Evolutionary conservation across 2,888 invertebrate species (phyloP).

Genomic region (Lycia hirtaria): DNA sequence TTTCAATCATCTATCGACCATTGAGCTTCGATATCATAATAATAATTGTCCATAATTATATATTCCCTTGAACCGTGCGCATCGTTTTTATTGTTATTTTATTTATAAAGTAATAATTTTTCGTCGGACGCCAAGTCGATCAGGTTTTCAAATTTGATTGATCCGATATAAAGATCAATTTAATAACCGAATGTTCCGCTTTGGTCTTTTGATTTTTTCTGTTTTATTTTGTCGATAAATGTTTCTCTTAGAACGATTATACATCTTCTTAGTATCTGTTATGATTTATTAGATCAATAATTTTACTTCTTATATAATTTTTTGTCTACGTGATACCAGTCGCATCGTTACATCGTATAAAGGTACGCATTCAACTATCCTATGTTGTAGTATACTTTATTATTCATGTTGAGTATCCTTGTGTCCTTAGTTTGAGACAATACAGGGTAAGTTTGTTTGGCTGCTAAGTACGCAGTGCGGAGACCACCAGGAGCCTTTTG

Average conservation of each 20-base stretch:
- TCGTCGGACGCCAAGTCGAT: slow-evolving; percentile 77
- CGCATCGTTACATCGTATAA: slow-evolving; percentile 38
- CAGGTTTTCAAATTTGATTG: slow-evolving; percentile 85
- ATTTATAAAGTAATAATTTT: slow-evolving; percentile 85
- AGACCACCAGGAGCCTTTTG: slow-evolving; percentile 82
- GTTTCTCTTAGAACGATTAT: slow-evolving; percentile 69
- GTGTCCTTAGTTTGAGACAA: slow-evolving; percentile 54
- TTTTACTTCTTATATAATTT: slow-evolving; percentile 55
- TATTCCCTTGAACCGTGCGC: slow-evolving; percentile 81
- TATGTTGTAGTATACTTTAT: too few species aligned
- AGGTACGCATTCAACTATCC: slow-evolving; percentile 30
- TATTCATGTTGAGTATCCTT: slow-evolving; percentile 22
- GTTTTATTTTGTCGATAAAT: slow-evolving; percentile 75
- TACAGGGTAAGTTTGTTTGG: slow-evolving; percentile 59
- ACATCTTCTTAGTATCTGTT: slow-evolving; percentile 63
- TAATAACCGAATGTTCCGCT: slow-evolving; percentile 80
- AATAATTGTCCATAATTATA: slow-evolving; percentile 86
- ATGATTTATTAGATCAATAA: slow-evolving; percentile 61
- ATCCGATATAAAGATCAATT: slow-evolving; percentile 84
- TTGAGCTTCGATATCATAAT: slow-evolving; percentile 83
- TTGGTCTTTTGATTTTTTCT: slow-evolving; percentile 68
- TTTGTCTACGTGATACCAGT: slow-evolving; percentile 42
- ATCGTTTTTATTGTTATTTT: slow-evolving; percentile 86
- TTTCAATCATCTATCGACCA: slow-evolving; percentile 85
- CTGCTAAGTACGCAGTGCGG: slow-evolving; percentile 61